phyloP scores from a whole-genome alignment of 2,113 vertebrate species.

The Podiceps cristatus region DNA sequence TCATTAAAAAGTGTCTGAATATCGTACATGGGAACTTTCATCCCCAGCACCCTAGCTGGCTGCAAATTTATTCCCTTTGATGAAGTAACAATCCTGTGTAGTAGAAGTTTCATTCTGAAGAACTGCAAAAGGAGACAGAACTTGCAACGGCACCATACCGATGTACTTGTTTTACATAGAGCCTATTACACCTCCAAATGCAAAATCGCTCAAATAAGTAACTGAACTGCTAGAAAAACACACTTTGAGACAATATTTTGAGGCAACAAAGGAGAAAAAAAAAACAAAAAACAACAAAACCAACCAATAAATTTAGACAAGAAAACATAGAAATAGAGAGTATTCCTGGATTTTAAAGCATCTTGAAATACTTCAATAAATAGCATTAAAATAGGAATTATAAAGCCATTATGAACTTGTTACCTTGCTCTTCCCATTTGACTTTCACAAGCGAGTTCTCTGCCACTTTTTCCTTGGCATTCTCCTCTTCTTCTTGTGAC shows the following conservation, averaged over 20 bases:
- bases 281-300: background rate
- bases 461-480: constrained; percentile 78
- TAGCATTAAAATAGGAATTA: background rate
- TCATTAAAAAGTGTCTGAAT: background rate
- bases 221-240: background rate
- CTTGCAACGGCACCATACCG: background rate
- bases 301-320: background rate
- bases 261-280: background rate
- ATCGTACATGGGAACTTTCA: background rate
- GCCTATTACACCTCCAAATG: background rate
- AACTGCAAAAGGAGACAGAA: background rate
- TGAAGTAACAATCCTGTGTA: background rate
- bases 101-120: background rate
- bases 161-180: constrained; percentile 1
- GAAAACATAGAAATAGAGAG: background rate
- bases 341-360: background rate
- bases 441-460: constrained; percentile 85
- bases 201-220: constrained; percentile 18
- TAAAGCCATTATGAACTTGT: background rate
- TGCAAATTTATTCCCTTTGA: background rate
- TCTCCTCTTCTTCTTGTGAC: constrained; percentile 86
- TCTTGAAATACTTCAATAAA: background rate
- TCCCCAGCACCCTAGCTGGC: background rate
- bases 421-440: constrained; percentile 83
- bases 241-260: background rate